Evolutionary conservation across 2,888 invertebrate genomes (phyloP).

Genomic region (Teleiodes luculella): DNA sequence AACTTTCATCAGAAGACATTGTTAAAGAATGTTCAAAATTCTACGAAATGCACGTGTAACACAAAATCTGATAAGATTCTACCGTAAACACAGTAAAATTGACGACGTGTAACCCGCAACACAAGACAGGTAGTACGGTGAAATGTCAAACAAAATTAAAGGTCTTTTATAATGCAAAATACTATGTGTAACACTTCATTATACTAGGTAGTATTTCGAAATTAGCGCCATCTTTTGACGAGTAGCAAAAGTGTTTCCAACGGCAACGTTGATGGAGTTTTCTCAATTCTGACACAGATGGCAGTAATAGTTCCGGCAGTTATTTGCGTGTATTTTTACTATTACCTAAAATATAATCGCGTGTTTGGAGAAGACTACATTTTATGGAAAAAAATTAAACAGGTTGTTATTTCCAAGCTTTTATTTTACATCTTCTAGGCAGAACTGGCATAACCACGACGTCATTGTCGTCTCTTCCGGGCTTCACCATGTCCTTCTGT

Average conservation of each 20-base stretch:
- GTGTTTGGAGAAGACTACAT: background rate
- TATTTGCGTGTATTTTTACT: too few relatives aligned
- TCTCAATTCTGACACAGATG: background rate
- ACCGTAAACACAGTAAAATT: conserved; percentile 37
- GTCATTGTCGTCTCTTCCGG: conserved; percentile 59
- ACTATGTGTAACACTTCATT: conserved; percentile 6
- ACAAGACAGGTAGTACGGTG: conserved; percentile 30
- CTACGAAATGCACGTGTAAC: conserved; percentile 23
- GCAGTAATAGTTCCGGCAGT: too few relatives aligned
- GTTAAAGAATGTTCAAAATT: conserved; percentile 24
- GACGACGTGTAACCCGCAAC: conserved; percentile 55
- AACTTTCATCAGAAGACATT: conserved; percentile 75
- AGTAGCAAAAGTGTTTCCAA: conserved; percentile 7
- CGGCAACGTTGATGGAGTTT: background rate
- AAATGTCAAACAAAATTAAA: conserved; percentile 29
- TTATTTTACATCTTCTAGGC: conserved; percentile 51
- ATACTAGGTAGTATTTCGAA: conserved; percentile 1
- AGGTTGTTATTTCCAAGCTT: conserved; percentile 61
- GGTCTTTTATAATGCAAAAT: conserved; percentile 12
- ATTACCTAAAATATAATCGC: background rate
- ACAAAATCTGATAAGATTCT: conserved; percentile 40
- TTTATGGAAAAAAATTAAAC: background rate
- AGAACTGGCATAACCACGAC: conserved; percentile 50
- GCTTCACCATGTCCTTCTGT: conserved; percentile 66
- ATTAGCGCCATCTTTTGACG: conserved; percentile 8